Conservation (phyloP, 2,113 vertebrate genomes). For the Anhinga anhinga region DNA sequence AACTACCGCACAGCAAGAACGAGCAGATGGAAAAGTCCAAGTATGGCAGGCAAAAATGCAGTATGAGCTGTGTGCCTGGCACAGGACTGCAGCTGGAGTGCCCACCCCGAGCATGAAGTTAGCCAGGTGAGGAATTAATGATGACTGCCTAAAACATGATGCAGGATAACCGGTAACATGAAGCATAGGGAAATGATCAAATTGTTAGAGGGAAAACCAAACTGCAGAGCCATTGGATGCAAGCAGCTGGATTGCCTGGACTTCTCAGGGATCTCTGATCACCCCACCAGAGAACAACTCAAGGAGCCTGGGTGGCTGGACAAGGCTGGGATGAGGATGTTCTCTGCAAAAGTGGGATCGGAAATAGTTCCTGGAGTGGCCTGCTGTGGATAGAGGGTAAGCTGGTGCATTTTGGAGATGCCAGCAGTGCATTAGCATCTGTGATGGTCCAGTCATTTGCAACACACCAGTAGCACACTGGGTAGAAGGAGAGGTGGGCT, state of each 20-base stretch:
- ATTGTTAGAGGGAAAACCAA: not conserved
- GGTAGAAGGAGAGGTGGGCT: not conserved
- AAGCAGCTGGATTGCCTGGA: not conserved
- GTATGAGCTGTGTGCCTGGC: not conserved
- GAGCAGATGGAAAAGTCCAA: not conserved
- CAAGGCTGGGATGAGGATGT: not conserved
- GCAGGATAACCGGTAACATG: not conserved
- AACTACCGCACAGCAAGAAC: not conserved
- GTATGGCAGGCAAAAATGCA: not conserved
- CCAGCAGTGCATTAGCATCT: not conserved
- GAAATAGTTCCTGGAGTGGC: not conserved
- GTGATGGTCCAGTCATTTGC: not conserved
- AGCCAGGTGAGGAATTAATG: not conserved
- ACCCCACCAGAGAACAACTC: not conserved
- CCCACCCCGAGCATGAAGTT: not conserved
- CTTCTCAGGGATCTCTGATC: not conserved
- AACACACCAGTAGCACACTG: not conserved
- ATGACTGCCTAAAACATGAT: not conserved
- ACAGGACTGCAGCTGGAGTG: rapidly evolving
- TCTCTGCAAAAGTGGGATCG: not conserved
- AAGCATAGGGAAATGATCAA: not conserved
- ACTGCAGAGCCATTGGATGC: not conserved
- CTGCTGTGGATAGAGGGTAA: not conserved
- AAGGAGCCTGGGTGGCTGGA: not conserved
- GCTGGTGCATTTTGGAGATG: not conserved